These are phyloP conservation scores for Chromobotia macracanthus DNA, from an alignment of 2,797 vertebrate species.

Conservation along the genomic window DNA sequence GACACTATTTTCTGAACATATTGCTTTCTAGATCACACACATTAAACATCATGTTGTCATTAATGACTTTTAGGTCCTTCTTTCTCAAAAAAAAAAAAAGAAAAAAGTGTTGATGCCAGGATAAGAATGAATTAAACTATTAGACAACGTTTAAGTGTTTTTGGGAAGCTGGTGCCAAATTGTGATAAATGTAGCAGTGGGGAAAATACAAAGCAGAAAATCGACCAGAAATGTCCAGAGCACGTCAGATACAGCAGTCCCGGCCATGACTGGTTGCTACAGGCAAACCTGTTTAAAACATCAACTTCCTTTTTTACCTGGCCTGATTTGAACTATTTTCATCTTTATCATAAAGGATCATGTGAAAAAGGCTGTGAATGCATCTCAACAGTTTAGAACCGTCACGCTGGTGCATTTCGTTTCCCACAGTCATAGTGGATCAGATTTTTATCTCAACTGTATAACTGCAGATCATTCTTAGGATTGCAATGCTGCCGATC, in stretches of 20 bases:
- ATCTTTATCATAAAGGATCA: too few species aligned
- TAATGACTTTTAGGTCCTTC: background rate
- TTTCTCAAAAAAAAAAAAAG: background rate
- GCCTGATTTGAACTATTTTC: background rate
- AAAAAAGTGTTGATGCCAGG: background rate
- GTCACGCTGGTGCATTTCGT: background rate
- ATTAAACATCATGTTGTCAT: conserved; percentile 3
- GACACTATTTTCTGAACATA: conserved; percentile 5
- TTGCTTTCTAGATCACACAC: background rate
- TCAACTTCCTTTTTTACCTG: background rate
- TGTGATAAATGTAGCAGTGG: conserved; percentile 1
- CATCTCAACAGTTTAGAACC: background rate
- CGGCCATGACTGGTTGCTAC: too few species aligned
- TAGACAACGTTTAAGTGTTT: background rate
- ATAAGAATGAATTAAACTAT: conserved; percentile 3
- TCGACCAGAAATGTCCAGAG: too few species aligned
- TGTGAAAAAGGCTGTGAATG: too few species aligned
- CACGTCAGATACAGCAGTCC: too few species aligned
- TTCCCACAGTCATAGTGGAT: too few species aligned
- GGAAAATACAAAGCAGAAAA: too few species aligned
- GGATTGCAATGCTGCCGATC: background rate
- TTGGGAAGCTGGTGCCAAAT: background rate
- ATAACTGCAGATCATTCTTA: background rate
- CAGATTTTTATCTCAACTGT: too few species aligned
- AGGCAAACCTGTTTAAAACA: background rate